Conservation (phyloP, 2,797 vertebrate genomes). For the Rhinella marina region DNA sequence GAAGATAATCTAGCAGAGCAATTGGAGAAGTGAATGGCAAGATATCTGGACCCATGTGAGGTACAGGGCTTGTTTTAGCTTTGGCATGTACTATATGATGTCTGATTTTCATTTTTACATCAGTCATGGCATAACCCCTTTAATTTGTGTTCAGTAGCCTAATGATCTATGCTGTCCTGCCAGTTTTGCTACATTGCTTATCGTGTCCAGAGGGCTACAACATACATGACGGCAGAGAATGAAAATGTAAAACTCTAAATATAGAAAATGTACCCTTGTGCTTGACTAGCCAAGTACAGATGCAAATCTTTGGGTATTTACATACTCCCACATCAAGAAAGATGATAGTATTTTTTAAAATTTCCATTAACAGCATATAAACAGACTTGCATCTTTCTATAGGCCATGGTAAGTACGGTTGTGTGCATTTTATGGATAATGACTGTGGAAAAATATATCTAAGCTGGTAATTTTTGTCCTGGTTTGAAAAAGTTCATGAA, state of each 20-base stretch:
- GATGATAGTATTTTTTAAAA: neutral
- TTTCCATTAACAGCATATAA: neutral
- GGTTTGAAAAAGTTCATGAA: no score
- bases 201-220: neutral
- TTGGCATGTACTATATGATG: no score
- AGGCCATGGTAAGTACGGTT: neutral
- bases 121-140: neutral
- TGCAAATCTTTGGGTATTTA: neutral
- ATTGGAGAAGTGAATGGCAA: no score
- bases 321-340: constrained; percentile 10
- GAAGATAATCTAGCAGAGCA: no score
- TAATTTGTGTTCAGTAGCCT: neutral
- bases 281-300: constrained; percentile 2
- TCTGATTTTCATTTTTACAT: no score
- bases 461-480: no score
- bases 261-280: neutral
- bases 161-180: neutral
- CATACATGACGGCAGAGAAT: neutral
- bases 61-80: no score
- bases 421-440: neutral
- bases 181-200: neutral
- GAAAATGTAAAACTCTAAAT: neutral
- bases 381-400: neutral
- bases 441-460: neutral
- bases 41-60: no score